Base-by-base conservation (phyloP, 2,888 invertebrate genomes). In the Syrphus vitripennis region DNA sequence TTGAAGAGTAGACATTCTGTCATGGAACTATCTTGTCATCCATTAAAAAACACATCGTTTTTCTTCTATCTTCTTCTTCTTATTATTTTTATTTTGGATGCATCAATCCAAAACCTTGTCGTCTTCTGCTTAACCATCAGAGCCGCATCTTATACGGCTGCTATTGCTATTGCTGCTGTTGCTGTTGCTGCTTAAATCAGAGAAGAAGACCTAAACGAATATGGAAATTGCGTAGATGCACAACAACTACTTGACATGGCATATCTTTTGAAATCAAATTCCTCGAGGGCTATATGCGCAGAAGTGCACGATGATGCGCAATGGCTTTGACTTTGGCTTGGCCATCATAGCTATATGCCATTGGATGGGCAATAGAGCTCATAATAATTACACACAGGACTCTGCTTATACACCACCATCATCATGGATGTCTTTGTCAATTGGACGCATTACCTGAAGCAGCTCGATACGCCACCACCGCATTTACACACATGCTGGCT, bases 371-470 rank as follows among this genome's bases (percentile, higher is more conserved):
- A 80, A 84, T 69, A 69, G 71, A 78, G 65, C 72, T 78, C 67
- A 34, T 59, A 77, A 63, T 84, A 84, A 80, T 72, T 84, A 84
- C 72, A 84, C 72, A 74, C 72, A 74, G 59, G 71, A 57, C 61
- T 76, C 37, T 69, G 59, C 31, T 24, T 42, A 48, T 61, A 40
- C 16, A 9, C 34, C 57, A 77, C 65, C 31, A 61, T 29, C 71
- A 79, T 76, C 55, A 74, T 70, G 81, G 57, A 86, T 77, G 81
- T 61, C 72, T 86, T 86, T 82, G 82, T 86, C 82, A 82, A 78
- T 81, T 84, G 80, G 59, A 82, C 50, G 72, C 72, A 81, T 81
- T 77, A 81, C 37, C 76, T 29, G 61, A 19, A 67, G 65, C 55
- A 65, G 63, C 67, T 83, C 40, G 71, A 53, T 59, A 48, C 61